A percentile compares a stretch with the other conserved stretches of the same genome.
These are phyloP conservation scores for Ichneumoninae sp. DNA, from an alignment of 2,888 invertebrate genomes.

Conservation along the genomic window DNA sequence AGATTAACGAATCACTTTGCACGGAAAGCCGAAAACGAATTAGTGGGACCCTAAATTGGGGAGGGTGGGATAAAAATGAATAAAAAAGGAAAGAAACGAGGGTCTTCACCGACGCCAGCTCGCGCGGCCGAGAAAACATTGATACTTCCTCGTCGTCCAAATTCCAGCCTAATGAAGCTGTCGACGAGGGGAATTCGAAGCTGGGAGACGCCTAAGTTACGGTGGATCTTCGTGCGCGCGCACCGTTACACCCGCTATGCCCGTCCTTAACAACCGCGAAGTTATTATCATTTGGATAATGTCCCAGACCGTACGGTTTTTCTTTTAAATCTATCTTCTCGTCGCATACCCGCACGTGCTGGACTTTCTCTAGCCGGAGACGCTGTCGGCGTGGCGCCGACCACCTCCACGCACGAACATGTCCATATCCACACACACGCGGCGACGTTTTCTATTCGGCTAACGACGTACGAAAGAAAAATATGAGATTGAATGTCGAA, in stretches of 20 bases:
- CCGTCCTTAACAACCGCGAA: constrained; percentile 22
- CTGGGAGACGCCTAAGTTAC: constrained; percentile 42
- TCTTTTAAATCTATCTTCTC: constrained; percentile 18
- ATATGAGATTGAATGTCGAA: constrained; percentile 40
- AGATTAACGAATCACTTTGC: constrained; percentile 61
- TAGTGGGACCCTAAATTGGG: constrained; percentile 13
- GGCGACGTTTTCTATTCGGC: constrained; percentile 34
- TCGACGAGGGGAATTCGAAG: constrained; percentile 45
- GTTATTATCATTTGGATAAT: constrained; percentile 59
- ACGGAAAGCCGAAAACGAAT: constrained; percentile 42
- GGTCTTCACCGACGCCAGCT: constrained; percentile 23
- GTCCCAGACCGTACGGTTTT: constrained; percentile 16
- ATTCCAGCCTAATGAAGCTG: constrained; percentile 75
- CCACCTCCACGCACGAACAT: neutral
- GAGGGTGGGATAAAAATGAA: constrained; percentile 6
- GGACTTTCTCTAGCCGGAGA: constrained; percentile 37
- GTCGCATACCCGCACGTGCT: constrained; percentile 21
- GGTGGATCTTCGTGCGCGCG: constrained; percentile 59
- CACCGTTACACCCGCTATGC: constrained; percentile 55
- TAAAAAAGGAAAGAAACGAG: constrained; percentile 11
- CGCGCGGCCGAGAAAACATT: constrained; percentile 34
- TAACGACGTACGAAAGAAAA: constrained; percentile 56
- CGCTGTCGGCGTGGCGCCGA: constrained; percentile 23
- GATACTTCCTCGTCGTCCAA: constrained; percentile 63
- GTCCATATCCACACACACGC: constrained; percentile 6